Evolutionary conservation across 1,140 invertebrate species (phyloP), one percentile per base, ranked within the genome.

Genomic region (Sinonovacula constricta): DNA sequence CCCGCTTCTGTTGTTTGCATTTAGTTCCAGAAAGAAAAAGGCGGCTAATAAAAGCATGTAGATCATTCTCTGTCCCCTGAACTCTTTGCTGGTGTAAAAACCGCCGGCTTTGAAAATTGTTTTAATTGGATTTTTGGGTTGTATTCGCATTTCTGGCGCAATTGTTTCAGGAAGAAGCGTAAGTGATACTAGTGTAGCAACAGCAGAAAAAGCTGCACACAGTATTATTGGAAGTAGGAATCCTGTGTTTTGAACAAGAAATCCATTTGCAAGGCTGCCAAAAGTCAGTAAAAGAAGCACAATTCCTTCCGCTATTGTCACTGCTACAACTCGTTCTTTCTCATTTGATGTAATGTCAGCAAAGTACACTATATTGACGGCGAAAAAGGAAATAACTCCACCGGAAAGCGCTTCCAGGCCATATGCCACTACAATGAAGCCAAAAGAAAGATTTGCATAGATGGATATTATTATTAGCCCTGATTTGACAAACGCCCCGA

Each of bases 111-210:
- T 51, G 30, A 56, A 65, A 4, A 63, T 2, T 15, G 57, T 65
- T 24, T 30, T 39, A 22, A 74, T 1, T 7, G 65, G 22, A 51
- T 24, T n/a, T n/a, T n/a, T 14, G 24, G 71, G 1, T 51, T 54
- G 36, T 34, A 45, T 24, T 12, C 60, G 36, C 18, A 7, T 63
- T 18, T 33, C 26, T 15, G 63, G 63, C 12, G 22, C 3, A n/a
- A 74, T 24, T 54, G 24, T 74, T 54, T 74, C 71, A 36, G 71
- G 71, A 1, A 74, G 12, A 14, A 76, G 7, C n/a, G 49, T 39
- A 4, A 76, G 14, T 26, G 67, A 57, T 2, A 66, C 36, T 7
- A 56, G 18, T 33, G 65, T 54, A 30, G 39, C 60, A 4, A 65
- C 4, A 1, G 65, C 4, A 36, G 39, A 54, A 28, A 56, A 22